A percentile compares a stretch with the other conserved stretches of the same genome.
Evolutionary conservation across 2,113 vertebrate genomes (phyloP).

Genomic region (Lipotes vexillifer): DNA sequence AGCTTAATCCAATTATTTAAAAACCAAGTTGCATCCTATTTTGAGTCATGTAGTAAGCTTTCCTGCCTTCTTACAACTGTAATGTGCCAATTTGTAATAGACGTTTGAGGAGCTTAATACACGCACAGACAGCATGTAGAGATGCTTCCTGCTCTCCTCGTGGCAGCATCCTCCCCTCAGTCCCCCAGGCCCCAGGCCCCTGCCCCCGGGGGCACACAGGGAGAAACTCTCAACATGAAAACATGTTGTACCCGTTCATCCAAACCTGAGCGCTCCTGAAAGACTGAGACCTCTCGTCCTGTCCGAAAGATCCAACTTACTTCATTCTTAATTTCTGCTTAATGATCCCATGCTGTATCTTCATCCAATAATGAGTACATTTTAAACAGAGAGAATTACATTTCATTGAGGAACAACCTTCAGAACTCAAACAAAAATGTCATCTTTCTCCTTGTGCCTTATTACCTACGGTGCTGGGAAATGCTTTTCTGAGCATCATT

Average conservation of each 20-base stretch:
- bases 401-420: background rate
- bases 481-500: background rate
- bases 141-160: background rate
- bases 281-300: rapidly evolving
- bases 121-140: rapidly evolving
- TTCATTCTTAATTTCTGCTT: background rate
- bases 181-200: background rate
- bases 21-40: background rate
- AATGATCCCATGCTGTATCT: background rate
- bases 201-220: rapidly evolving
- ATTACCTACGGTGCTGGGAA: rapidly evolving
- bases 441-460: no score
- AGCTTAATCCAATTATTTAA: background rate
- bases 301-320: rapidly evolving
- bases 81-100: rapidly evolving
- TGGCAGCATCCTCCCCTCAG: rapidly evolving
- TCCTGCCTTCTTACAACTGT: rapidly evolving
- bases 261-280: rapidly evolving
- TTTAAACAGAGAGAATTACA: background rate
- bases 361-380: rapidly evolving
- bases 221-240: rapidly evolving
- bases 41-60: background rate
- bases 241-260: rapidly evolving
- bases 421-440: background rate
- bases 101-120: rapidly evolving